Percentiles rank a stretch among this genome's conserved stretches.
Conservation (phyloP, 1,140 invertebrate species). For the Drosophila ironensis region DNA sequence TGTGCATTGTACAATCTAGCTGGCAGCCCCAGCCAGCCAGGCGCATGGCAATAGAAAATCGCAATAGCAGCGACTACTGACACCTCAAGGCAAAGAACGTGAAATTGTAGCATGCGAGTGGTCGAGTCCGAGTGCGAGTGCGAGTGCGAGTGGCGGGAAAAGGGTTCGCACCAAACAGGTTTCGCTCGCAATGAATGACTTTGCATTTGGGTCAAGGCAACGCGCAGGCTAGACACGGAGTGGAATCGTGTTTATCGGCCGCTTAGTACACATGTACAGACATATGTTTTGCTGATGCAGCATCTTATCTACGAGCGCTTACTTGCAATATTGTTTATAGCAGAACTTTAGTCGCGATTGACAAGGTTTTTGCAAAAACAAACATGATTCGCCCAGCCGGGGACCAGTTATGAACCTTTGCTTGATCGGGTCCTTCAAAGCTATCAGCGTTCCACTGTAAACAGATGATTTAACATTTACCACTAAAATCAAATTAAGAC, state of each 20-base stretch:
- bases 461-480: too few relatives aligned
- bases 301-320: constrained; percentile 21
- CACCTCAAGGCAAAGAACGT: constrained; percentile 65
- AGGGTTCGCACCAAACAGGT: constrained; percentile 69
- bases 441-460: too few relatives aligned
- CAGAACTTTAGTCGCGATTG: not conserved
- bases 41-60: constrained; percentile 1
- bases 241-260: constrained; percentile 26
- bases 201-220: constrained; percentile 71
- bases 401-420: too few relatives aligned
- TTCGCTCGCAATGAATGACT: constrained; percentile 52
- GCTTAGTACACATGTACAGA: constrained; percentile 13
- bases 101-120: constrained; percentile 54
- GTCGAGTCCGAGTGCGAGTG: too few relatives aligned
- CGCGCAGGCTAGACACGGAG: constrained; percentile 53
- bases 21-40: too few relatives aligned
- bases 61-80: constrained; percentile 30
- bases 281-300: constrained; percentile 32
- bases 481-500: too few relatives aligned
- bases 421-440: too few relatives aligned
- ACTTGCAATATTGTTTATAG: not conserved
- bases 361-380: not conserved
- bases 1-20: too few relatives aligned
- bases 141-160: constrained; percentile 60
- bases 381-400: too few relatives aligned